phyloP scores from a whole-genome alignment of 2,797 vertebrate genomes.

The Sebastes minor region DNA sequence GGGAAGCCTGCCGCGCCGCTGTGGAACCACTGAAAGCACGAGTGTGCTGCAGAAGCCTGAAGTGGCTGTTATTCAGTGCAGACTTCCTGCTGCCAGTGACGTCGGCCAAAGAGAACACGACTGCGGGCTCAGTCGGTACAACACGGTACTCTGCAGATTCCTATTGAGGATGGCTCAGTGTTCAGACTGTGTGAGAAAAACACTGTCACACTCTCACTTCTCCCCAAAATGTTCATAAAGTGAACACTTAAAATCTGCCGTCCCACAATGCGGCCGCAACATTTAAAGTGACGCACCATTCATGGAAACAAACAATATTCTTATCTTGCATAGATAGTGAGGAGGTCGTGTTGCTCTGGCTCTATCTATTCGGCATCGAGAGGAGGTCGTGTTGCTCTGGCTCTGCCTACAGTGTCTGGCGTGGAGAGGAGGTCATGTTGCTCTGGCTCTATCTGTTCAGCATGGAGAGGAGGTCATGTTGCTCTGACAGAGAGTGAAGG shows the following conservation, averaged over 20 bases:
- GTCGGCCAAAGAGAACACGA: not conserved
- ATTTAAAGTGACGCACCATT: too few relatives aligned
- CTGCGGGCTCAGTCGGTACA: not conserved
- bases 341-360: too few relatives aligned
- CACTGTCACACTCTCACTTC: not conserved
- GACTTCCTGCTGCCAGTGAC: not conserved
- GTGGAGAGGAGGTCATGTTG: accelerated
- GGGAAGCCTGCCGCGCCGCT: constrained; percentile 4
- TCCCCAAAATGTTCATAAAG: not conserved
- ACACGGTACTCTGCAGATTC: not conserved
- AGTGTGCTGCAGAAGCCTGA: not conserved
- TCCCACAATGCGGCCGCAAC: too few relatives aligned
- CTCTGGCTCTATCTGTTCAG: accelerated
- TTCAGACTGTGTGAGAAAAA: not conserved
- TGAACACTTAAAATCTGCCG: not conserved
- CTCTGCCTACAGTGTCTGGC: too few relatives aligned
- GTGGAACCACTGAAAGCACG: not conserved
- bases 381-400: too few relatives aligned
- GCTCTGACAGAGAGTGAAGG: too few relatives aligned
- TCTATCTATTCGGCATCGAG: too few relatives aligned
- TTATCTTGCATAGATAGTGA: too few relatives aligned
- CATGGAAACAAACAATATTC: too few relatives aligned
- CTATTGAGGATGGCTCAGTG: not conserved
- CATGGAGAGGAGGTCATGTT: too few relatives aligned
- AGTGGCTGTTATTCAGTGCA: not conserved